Conservation (phyloP, 1,140 invertebrate species). For the Orchestia grillus region DNA sequence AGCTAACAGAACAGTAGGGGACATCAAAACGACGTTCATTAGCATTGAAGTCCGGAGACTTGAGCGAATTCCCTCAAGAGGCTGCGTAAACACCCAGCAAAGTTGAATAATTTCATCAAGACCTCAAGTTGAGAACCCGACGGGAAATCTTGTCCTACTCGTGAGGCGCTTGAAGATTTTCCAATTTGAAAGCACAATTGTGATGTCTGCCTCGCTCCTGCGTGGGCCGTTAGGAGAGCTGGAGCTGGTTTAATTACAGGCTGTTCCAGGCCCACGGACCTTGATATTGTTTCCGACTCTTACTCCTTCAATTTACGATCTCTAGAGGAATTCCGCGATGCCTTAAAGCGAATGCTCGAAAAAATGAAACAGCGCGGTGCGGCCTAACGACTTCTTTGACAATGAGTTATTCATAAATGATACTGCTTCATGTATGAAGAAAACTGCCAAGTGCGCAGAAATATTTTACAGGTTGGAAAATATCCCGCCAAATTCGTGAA, state of each 20-base stretch:
- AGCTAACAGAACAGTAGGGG: background rate
- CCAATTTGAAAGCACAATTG: conserved; percentile 1
- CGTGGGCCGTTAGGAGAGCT: background rate
- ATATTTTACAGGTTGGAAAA: background rate
- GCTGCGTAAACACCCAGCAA: background rate
- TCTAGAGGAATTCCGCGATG: background rate
- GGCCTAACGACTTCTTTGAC: no score
- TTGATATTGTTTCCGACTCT: conserved; percentile 23
- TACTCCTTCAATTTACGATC: conserved; percentile 6
- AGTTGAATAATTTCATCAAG: conserved; percentile 1
- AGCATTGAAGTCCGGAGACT: background rate
- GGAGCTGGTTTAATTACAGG: conserved; percentile 34
- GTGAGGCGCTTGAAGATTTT: background rate
- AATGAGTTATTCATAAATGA: background rate
- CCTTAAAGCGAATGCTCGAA: background rate
- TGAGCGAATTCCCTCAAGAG: background rate
- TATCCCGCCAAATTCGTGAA: background rate
- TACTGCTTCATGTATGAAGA: background rate
- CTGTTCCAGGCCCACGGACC: background rate
- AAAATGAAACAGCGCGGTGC: background rate
- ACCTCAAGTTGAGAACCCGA: background rate
- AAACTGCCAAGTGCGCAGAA: background rate
- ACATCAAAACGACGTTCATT: conserved; percentile 8
- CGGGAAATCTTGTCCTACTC: background rate
- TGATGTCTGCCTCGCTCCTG: background rate